phyloP scores from a whole-genome alignment of 2,888 invertebrate species.

The Drosophila barbarae region DNA sequence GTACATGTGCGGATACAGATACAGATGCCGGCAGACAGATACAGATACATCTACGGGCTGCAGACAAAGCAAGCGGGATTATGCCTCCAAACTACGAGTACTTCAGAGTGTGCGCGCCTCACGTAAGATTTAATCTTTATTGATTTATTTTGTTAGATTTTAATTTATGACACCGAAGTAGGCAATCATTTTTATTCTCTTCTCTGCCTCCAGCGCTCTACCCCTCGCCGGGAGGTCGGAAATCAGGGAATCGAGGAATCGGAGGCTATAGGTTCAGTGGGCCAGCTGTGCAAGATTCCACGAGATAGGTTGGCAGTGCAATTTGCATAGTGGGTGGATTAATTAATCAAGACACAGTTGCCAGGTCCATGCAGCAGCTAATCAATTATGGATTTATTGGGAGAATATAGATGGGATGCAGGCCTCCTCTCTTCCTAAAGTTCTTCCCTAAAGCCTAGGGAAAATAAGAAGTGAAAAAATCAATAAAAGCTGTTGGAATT shows the following conservation, averaged over 20 bases:
- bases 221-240: neutral
- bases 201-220: neutral
- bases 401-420: neutral
- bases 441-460: neutral
- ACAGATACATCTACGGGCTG: slow-evolving; percentile 3
- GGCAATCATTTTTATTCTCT: slow-evolving; percentile 62
- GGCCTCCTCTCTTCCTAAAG: neutral
- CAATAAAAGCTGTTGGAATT: neutral
- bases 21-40: slow-evolving; percentile 35
- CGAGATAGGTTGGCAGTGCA: slow-evolving; percentile 47
- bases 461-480: neutral
- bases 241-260: neutral
- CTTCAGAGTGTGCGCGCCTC: slow-evolving; percentile 40
- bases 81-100: slow-evolving; percentile 44
- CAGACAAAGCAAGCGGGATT: slow-evolving; percentile 62
- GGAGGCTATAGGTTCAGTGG: slow-evolving; percentile 8
- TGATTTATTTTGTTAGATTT: slow-evolving; percentile 77
- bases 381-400: slow-evolving; percentile 18
- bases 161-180: slow-evolving; percentile 74
- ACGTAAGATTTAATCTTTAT: slow-evolving; percentile 77
- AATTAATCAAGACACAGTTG: slow-evolving; percentile 51
- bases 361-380: slow-evolving; percentile 5
- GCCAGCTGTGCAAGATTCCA: slow-evolving; percentile 53
- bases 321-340: slow-evolving; percentile 65
- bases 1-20: slow-evolving; percentile 46